phyloP scores from a whole-genome alignment of 2,888 invertebrate genomes.

The Ochlodes sylvanus region DNA sequence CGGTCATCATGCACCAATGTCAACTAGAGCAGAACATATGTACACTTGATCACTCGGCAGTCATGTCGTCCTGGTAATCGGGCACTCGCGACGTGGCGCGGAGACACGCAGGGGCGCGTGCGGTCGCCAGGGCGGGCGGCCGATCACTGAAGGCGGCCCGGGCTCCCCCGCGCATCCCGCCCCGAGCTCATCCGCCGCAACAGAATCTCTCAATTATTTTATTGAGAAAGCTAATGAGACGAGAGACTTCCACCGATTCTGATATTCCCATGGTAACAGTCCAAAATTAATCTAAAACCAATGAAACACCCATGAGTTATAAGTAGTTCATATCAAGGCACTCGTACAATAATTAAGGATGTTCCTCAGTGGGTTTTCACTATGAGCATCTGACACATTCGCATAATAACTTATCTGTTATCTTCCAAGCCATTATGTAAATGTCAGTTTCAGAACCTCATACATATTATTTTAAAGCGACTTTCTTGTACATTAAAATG shows the following conservation, averaged over 20 bases:
- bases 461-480: not conserved
- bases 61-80: conserved; percentile 57
- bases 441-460: not conserved
- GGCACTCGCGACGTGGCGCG: conserved; percentile 48
- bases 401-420: not conserved
- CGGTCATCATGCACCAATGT: conserved; percentile 20
- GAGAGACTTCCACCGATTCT: conserved; percentile 67
- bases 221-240: conserved; percentile 83
- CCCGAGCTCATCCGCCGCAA: conserved; percentile 58
- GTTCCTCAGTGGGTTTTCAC: not conserved
- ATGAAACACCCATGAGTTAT: not conserved
- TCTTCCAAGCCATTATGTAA: not conserved
- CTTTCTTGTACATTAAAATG: not conserved
- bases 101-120: conserved; percentile 55
- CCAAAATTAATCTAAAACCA: conserved; percentile 15
- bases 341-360: conserved; percentile 1
- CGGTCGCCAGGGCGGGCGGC: conserved; percentile 73
- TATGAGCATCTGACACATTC: not conserved
- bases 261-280: conserved; percentile 58
- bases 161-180: conserved; percentile 59
- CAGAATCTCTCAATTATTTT: conserved; percentile 83
- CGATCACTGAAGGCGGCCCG: conserved; percentile 66
- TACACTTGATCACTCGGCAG: conserved; percentile 50
- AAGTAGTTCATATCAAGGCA: not conserved
- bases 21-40: conserved; percentile 39